A percentile compares a stretch with the other conserved stretches of the same genome.
Evolutionary conservation across 1,140 invertebrate species (phyloP).

Genomic region (Cardiocondyla obscurior): DNA sequence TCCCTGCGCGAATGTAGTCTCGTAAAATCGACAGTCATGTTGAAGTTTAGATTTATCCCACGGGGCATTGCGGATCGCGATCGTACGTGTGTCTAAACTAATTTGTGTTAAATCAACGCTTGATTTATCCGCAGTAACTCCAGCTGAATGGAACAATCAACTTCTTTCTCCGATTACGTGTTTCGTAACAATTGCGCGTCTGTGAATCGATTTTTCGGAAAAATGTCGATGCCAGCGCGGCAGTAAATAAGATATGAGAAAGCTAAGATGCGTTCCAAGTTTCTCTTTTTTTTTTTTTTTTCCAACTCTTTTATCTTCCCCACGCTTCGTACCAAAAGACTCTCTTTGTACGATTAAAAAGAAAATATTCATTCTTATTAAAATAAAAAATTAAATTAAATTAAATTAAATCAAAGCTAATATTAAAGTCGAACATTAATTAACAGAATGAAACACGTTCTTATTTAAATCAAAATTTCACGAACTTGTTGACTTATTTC

Average conservation of each 20-base stretch:
- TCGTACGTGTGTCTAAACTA: constrained; percentile 5
- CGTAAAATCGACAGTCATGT: constrained; percentile 29
- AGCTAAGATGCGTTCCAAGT: neutral
- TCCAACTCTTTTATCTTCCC: neutral
- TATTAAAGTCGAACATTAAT: too few species aligned
- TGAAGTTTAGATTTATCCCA: constrained; percentile 41
- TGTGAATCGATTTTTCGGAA: neutral
- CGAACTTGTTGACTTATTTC: neutral
- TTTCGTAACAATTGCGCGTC: constrained; percentile 1
- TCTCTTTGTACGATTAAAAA: neutral
- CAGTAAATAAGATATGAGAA: constrained; percentile 29
- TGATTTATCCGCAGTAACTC: neutral
- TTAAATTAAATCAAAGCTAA: too few species aligned
- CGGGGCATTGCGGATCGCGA: neutral
- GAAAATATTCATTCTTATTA: constrained; percentile 3
- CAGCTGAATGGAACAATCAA: neutral
- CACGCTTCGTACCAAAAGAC: neutral
- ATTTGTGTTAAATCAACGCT: constrained; percentile 38
- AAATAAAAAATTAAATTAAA: too few species aligned
- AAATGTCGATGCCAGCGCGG: constrained; percentile 3
- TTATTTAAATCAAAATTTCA: neutral
- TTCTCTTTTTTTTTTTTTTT: too few species aligned
- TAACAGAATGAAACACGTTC: too few species aligned
- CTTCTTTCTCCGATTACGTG: neutral
- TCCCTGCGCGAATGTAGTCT: neutral